These are phyloP conservation scores for Phortica okadai DNA, from an alignment of 2,888 invertebrate species.

Conservation along the genomic window DNA sequence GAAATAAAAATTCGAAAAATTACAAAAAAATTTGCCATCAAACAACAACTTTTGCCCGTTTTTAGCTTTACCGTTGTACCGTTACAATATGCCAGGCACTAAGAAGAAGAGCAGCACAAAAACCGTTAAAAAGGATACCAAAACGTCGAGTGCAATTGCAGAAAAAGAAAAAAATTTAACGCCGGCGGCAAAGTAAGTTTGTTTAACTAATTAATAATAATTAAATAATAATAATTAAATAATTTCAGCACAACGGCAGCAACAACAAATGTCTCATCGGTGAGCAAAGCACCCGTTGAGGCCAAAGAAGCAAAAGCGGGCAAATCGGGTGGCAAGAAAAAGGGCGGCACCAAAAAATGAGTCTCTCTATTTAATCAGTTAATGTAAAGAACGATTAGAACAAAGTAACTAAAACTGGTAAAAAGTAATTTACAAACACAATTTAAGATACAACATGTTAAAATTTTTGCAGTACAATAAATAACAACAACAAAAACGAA, in stretches of 20 bases:
- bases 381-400: background rate
- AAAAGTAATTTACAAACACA: background rate
- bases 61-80: background rate
- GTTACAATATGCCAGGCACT: background rate
- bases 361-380: background rate
- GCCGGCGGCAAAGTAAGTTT: background rate
- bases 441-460: background rate
- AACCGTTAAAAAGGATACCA: background rate
- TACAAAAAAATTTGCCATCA: background rate
- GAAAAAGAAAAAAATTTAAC: background rate
- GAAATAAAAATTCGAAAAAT: background rate
- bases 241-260: background rate
- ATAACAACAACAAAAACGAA: background rate
- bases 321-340: conserved; percentile 7
- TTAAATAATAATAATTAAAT: background rate
- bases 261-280: background rate
- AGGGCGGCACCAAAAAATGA: background rate
- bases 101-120: conserved; percentile 6
- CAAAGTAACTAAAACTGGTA: too few relatives aligned
- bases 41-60: background rate
- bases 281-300: background rate
- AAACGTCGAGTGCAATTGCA: background rate
- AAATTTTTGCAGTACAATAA: background rate
- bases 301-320: background rate
- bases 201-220: background rate